These are phyloP conservation scores for Tetraneura akinire DNA, from an alignment of 1,140 invertebrate genomes.

Conservation along the genomic window DNA sequence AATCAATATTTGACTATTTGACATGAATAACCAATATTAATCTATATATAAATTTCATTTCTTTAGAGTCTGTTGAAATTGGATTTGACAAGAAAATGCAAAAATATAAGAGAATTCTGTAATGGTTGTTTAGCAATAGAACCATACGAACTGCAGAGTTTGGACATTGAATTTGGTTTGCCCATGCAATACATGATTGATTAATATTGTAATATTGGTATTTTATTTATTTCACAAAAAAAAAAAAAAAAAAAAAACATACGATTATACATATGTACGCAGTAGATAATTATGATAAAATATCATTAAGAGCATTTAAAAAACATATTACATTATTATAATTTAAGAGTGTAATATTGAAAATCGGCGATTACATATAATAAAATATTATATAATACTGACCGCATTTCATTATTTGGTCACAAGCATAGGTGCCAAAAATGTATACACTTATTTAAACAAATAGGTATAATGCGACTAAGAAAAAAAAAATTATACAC, in stretches of 20 bases:
- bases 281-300: conserved; percentile 9
- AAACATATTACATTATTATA: not conserved
- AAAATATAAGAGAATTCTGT: not conserved
- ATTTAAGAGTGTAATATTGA: conserved; percentile 24
- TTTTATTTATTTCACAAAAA: conserved; percentile 24
- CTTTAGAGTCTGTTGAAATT: not conserved
- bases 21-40: too few species aligned
- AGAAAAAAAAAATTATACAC: conserved; percentile 32
- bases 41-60: not conserved
- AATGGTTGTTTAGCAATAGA: not conserved
- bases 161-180: not conserved
- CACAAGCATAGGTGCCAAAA: conserved; percentile 6
- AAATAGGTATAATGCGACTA: conserved; percentile 13
- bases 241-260: not conserved
- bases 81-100: not conserved
- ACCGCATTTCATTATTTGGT: not conserved
- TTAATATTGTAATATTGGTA: conserved; percentile 6
- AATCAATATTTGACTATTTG: too few species aligned
- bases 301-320: conserved; percentile 8
- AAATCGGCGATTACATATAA: conserved; percentile 6
- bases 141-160: not conserved
- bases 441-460: conserved; percentile 13
- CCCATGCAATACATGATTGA: not conserved
- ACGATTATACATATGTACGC: conserved; percentile 6
- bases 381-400: not conserved